These are phyloP conservation scores for Ormyrus thymus DNA, from an alignment of 2,888 invertebrate genomes.

Conservation along the genomic window DNA sequence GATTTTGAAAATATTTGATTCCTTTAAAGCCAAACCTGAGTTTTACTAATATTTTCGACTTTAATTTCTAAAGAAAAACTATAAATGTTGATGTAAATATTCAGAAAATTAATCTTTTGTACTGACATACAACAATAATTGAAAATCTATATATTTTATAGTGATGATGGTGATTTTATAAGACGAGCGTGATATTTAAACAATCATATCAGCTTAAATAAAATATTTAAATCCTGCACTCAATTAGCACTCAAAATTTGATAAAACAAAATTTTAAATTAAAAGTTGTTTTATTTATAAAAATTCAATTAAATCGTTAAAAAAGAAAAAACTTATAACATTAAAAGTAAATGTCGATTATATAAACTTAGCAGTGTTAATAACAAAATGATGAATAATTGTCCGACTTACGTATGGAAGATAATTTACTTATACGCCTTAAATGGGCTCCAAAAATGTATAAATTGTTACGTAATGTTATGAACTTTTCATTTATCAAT, in stretches of 20 bases:
- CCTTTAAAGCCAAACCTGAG: too few relatives aligned
- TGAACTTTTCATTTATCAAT: too few relatives aligned
- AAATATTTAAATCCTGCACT: constrained; percentile 33
- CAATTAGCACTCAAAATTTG: constrained; percentile 32
- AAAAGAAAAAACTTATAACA: not conserved
- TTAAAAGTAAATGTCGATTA: not conserved
- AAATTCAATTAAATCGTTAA: not conserved
- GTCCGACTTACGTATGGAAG: constrained; percentile 44
- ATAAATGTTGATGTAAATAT: not conserved
- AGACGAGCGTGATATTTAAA: constrained; percentile 1
- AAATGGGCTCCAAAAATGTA: constrained; percentile 32
- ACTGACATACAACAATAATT: constrained; percentile 13
- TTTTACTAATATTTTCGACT: too few relatives aligned
- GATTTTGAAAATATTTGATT: too few relatives aligned
- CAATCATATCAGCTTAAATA: constrained; percentile 26
- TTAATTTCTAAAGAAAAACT: too few relatives aligned
- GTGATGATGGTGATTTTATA: not conserved
- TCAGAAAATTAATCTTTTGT: constrained; percentile 21
- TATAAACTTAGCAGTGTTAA: constrained; percentile 37
- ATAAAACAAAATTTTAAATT: not conserved
- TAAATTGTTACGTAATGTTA: not conserved
- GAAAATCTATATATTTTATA: not conserved
- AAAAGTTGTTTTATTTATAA: not conserved
- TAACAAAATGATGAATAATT: constrained; percentile 33
- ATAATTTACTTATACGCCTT: constrained; percentile 38